A percentile compares a stretch with the other conserved stretches of the same genome.
These are phyloP conservation scores for Danio tinwini DNA, from an alignment of 2,797 vertebrate genomes.

Conservation along the genomic window DNA sequence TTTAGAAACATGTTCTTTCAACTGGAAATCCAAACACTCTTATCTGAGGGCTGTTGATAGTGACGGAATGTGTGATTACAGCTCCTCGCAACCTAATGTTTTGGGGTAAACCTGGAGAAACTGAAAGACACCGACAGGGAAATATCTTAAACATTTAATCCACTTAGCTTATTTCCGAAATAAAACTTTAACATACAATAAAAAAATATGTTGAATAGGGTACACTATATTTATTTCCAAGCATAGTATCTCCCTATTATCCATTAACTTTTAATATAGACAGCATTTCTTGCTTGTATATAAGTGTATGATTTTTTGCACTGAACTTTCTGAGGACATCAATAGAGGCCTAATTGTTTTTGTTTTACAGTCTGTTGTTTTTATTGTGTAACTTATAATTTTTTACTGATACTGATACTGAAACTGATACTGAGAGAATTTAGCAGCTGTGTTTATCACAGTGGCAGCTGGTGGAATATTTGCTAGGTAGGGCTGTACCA, in stretches of 20 bases:
- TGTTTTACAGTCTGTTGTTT: neutral
- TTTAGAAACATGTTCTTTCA: neutral
- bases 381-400: neutral
- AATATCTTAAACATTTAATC: neutral
- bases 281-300: neutral
- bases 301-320: neutral
- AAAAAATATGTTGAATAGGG: neutral
- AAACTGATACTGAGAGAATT: neutral
- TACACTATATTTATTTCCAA: neutral
- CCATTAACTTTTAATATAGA: neutral
- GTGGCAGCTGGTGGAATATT: no score
- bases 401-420: no score
- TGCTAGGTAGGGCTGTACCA: no score
- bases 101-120: neutral
- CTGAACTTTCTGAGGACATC: neutral
- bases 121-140: neutral
- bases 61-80: conserved; percentile 21
- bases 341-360: neutral
- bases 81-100: neutral
- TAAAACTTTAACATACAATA: no score
- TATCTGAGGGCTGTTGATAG: conserved; percentile 19
- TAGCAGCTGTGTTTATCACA: neutral
- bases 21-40: conserved; percentile 7
- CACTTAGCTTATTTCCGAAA: neutral
- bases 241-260: neutral